Evolutionary conservation across 2,888 invertebrate species (phyloP).

Genomic region (Tuta absoluta): DNA sequence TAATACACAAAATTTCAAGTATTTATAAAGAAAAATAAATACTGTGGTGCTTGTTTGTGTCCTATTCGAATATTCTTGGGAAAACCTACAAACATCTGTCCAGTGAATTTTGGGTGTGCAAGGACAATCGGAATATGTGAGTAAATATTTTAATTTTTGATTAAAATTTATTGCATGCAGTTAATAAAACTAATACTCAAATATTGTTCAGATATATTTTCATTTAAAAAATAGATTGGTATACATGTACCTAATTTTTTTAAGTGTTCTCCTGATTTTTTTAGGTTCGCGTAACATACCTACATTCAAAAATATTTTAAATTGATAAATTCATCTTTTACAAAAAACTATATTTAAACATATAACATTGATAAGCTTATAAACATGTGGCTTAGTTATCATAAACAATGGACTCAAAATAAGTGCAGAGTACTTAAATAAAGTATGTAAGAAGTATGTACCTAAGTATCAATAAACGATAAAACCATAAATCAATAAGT

Average conservation of each 20-base stretch:
- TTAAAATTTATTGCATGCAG: background rate
- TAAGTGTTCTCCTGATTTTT: no score
- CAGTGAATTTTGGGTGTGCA: background rate
- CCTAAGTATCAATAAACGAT: background rate
- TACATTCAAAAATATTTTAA: no score
- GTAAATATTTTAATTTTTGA: background rate
- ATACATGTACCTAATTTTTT: no score
- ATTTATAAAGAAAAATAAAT: background rate
- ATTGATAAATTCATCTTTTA: no score
- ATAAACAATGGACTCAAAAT: background rate
- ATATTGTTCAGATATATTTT: background rate
- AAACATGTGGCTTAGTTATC: no score
- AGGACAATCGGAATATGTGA: slow-evolving; percentile 25
- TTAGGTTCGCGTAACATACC: no score
- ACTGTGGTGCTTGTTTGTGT: slow-evolving; percentile 22
- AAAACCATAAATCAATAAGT: background rate
- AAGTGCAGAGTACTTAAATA: no score
- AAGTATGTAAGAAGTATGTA: no score
- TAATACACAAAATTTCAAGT: slow-evolving; percentile 3
- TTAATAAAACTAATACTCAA: no score
- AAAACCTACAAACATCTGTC: background rate
- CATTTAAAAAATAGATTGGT: no score
- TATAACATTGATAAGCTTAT: no score
- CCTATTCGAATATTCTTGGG: slow-evolving; percentile 20
- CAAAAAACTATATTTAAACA: no score